Base-by-base conservation (phyloP, 2,888 invertebrate species). In the Shargacucullia verbasci region DNA sequence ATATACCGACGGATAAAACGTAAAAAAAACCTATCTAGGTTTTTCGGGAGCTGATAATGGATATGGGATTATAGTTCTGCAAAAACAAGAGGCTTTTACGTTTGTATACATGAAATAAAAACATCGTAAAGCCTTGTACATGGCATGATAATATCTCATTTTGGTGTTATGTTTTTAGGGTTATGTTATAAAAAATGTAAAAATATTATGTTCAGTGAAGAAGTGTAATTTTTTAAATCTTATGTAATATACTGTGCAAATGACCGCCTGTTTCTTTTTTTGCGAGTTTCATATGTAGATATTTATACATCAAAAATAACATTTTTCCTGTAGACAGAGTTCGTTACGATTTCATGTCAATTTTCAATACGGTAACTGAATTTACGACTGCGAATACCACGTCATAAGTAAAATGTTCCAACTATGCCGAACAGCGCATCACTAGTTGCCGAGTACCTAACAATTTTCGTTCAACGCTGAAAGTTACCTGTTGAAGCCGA, bases 401-500 rank as follows among this genome's bases (percentile, higher is more conserved):
- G 10, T 47, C 34, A 47, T 52, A 43, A 48, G 11, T 61, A 69
- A 57, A 70, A 35, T 50, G 58, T 53, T 46, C 14, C 27, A 70
- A 67, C 53, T 50, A 54, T 40, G 33, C 13, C 5, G n/a, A 53
- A 59, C 49, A 38, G 54, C 43, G 34, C 57, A 57, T 56, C 49
- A 25, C 34, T 38, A 47, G 52, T 56, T 62, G 52, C 35, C 31
- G 47, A 44, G 35, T 37, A n/a, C n/a, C n/a, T n/a, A 73, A 70
- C 63, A 60, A 70, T 61, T 67, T 73, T 73, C 58, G 44, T 54
- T 58, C 49, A 56, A 45, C 53, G 46, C 63, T 50, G 46, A 66
- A 70, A 70, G 52, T 74, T 72, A 75, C 69, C 66, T 75, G 75
- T 75, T 72, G 63, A 59, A 43, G 58, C 50, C 7, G 38, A 66